phyloP scores from a whole-genome alignment of 2,797 vertebrate genomes.

The Babyrousa celebensis region DNA sequence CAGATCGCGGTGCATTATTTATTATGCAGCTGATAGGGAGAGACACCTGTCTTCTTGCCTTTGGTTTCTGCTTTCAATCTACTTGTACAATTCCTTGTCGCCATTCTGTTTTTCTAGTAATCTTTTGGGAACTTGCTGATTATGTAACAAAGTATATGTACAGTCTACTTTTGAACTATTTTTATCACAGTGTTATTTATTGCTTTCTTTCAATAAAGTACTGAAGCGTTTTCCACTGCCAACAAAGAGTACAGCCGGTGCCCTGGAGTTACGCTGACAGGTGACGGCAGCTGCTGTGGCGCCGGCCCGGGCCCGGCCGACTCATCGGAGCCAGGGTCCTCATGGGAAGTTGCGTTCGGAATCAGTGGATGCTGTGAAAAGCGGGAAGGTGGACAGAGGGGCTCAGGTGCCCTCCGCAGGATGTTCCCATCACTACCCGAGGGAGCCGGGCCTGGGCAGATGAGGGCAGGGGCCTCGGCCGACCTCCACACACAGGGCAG shows the following conservation, averaged over 20 bases:
- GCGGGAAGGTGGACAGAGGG: fast-evolving
- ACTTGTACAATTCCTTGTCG: constrained; percentile 93
- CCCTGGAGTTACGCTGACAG: neutral
- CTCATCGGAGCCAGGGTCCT: fast-evolving
- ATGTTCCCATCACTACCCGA: fast-evolving
- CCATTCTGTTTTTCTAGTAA: constrained; percentile 93
- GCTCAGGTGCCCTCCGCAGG: fast-evolving
- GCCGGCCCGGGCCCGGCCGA: too few relatives aligned
- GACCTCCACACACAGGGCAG: too few relatives aligned
- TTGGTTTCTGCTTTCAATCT: constrained; percentile 91
- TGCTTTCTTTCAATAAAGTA: constrained; percentile 99
- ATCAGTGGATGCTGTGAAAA: fast-evolving
- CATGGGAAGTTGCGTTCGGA: fast-evolving
- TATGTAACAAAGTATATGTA: constrained; percentile 98
- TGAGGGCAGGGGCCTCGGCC: fast-evolving
- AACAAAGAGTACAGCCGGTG: constrained; percentile 89
- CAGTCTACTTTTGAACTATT: constrained; percentile 99
- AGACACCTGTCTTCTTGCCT: constrained; percentile 86
- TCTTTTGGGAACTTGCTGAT: constrained; percentile 93
- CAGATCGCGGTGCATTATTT: constrained; percentile 89
- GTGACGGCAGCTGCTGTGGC: neutral
- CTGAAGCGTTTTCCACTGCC: constrained; percentile 98
- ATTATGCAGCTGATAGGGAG: constrained; percentile 88
- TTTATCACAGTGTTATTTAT: constrained; percentile 99
- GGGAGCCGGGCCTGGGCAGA: neutral